Base-by-base conservation (phyloP, 2,797 vertebrate genomes). In the Gymnodraco acuticeps region DNA sequence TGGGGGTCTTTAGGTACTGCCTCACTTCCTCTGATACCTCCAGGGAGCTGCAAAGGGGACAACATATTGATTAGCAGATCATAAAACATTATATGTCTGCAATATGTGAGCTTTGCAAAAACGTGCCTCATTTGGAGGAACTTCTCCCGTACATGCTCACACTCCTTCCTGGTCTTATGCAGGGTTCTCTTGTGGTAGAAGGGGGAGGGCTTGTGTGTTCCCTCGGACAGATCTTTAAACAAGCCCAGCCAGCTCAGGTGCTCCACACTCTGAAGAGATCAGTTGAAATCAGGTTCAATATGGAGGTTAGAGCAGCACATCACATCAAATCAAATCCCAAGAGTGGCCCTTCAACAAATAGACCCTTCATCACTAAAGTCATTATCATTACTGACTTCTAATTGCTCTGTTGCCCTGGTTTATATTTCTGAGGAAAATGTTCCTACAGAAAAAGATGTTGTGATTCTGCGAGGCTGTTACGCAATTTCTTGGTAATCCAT, bases 191-290 rank as follows among this genome's bases (percentile, higher is more conserved):
- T 95, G 87, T 95, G 95, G 86, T 95, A 95, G 81, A 96, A 96
- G 0, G 94, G 95, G 0, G 95, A 95, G 1, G 95, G 95, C 63
- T 96, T 95, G 75, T 92, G 91, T 0, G 90, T 92, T 58, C 91
- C 89, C 54, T 94, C 94, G 1, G 94, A 94, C 65, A 95, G 89
- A 55, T 95, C 93, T 81, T 96, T 96, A 73, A 95, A 96, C 54
- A 96, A 61, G 3, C 95, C 95, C 51, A 95, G 87, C 95, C 95
- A 96, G 90, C 95, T 96, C 54, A 96, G 88, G 75, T 95, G 94
- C 84, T 96, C 95, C 38, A 95, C 95, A 53, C 89, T 95, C 95
- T 96, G 81, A 47, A 52, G 55, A 59, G 33, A 38, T 38, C 27
- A 27, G 27, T 5, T 27, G 31, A 0, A 56, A 16, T 1, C 3